Base-by-base conservation (phyloP, 2,888 invertebrate species). In the Pachliopta kotzebuea region DNA sequence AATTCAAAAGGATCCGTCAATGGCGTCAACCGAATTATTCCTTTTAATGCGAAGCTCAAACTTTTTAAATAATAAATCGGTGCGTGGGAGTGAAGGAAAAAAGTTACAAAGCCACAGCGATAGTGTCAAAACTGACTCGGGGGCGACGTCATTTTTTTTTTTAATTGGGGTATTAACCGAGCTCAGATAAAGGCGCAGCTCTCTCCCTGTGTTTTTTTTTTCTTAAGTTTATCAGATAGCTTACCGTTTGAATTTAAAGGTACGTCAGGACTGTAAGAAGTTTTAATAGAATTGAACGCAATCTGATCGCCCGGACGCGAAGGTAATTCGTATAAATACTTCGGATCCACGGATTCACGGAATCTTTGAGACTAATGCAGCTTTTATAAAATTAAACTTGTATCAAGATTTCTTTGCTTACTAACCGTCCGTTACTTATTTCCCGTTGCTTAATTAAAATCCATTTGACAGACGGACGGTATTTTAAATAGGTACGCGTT, bases 221-320 rank as follows among this genome's bases (percentile, higher is more conserved):
- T 53, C 81, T 78, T 67, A 72, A 75, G 72, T 79, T 87, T 87
- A 90, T 90, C 90, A 77, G 90, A 89, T 89, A 88, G 88, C 88
- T 90, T 90, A 90, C 86, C 83, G 85, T 88, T 89, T 85, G 87
- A 87, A 88, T 88, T 87, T 85, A 87, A 85, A 88, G 88, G 88
- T 88, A 85, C 83, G 85, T 85, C 83, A 83, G 82, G 81, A 81
- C 74, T 69, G 79, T 81, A 84, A 80, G 79, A 90, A 90, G 84
- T 90, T 90, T 90, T 90, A 90, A 90, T 90, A 89, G 91, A 90
- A 80, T 85, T 75, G 71, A 71, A 72, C 65, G 76, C 81, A 86
- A 90, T 90, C 88, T 80, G 90, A 90, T 90, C 82, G 79, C 72
- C 66, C 71, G 70, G 71, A 76, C 75, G 77, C 79, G 83, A 84